Base-by-base conservation (phyloP, 1,140 invertebrate species). In the Ctenoplectra terminalis region DNA sequence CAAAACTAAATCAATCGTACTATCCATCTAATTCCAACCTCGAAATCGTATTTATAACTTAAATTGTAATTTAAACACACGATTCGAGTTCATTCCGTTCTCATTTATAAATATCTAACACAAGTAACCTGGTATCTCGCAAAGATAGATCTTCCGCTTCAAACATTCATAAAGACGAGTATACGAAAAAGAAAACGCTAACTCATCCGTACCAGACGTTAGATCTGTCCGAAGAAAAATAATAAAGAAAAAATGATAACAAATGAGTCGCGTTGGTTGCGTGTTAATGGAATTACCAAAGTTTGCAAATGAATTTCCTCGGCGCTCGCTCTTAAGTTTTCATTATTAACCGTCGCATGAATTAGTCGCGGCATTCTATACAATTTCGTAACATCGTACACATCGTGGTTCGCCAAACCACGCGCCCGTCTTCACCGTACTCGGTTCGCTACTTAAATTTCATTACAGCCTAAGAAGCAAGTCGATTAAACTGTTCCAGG, bases 301-400 rank as follows among this genome's bases (percentile, higher is more conserved):
- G 70, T 73, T 43, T 20, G 20, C 11, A 6, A n/a, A 23, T 9
- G 40, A 46, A 37, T 43, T 40, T 60, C 20, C 9, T 26, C 15
- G n/a, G 1, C 40, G 20, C 2, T 46, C 52, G 37, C 40, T 46
- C 37, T 26, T 11, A 0, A n/a, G 40, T 13, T 60, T 43, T 13
- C 40, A 60, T 73, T 73, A 73, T 60, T 73, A 73, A 73, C 37
- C 60, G 2, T 20, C 13, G 70, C 20, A 26, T n/a, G 56, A 73
- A 73, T 73, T 46, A 58, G 54, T 73, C 54, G 11, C 5, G 4
- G 48, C 9, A 4, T 37, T 50, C 46, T 69, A 69, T 6, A 13
- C 46, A 50, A 69, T 52, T 69, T 52, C 46, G 29, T 26, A 26
- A 37, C 54, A 54, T 43, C 29, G 54, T 58, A 54, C 54, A 9